Percentiles rank a stretch among this genome's conserved stretches.
phyloP scores from a whole-genome alignment of 2,888 invertebrate species.

The Habroteleia sp. region DNA sequence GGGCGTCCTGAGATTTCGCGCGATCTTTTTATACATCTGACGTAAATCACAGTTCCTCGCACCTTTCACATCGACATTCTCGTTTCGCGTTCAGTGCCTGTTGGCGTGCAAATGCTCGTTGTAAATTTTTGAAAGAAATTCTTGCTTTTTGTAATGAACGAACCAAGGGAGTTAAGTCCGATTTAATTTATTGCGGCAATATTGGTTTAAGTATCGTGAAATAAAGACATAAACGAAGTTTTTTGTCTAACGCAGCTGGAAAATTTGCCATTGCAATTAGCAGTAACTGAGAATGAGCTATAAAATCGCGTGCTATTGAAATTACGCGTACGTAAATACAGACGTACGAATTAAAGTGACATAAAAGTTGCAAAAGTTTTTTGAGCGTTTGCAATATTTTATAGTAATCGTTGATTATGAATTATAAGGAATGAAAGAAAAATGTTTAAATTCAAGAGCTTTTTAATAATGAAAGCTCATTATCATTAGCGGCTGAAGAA shows the following conservation, averaged over 20 bases:
- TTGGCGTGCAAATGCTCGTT: conserved; percentile 27
- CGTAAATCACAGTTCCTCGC: conserved; percentile 48
- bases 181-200: conserved; percentile 43
- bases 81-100: conserved; percentile 16
- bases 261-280: conserved; percentile 30
- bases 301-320: no score
- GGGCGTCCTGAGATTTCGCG: conserved; percentile 44
- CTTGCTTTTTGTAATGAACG: conserved; percentile 41
- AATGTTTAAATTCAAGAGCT: no score
- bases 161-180: conserved; percentile 13
- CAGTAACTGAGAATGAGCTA: no score
- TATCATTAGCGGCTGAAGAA: no score
- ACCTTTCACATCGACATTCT: conserved; percentile 55
- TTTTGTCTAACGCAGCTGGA: conserved; percentile 23
- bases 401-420: no score
- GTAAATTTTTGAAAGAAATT: conserved; percentile 44
- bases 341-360: no score
- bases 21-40: conserved; percentile 39
- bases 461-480: no score
- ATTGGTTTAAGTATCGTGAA: conserved; percentile 20
- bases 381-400: no score
- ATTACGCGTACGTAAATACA: no score
- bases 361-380: no score
- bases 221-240: conserved; percentile 40
- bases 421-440: no score